Evolutionary conservation across 2,888 invertebrate species (phyloP).

Genomic region (Baronia brevicornis): DNA sequence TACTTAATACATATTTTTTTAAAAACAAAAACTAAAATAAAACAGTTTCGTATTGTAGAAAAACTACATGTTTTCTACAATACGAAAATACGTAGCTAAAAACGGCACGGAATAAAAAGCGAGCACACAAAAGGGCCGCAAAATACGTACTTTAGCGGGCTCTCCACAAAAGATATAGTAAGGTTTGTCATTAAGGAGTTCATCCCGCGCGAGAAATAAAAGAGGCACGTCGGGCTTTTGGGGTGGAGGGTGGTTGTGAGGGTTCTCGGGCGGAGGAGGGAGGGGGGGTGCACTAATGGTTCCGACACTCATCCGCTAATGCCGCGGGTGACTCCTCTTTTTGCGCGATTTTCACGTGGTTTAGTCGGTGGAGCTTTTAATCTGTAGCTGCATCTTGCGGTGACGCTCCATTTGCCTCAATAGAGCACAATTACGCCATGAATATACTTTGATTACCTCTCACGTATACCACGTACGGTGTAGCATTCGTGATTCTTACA

Average conservation of each 20-base stretch:
- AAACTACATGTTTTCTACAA: no score
- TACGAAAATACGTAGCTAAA: constrained; percentile 37
- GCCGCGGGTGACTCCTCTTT: constrained; percentile 75
- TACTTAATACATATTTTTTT: no score
- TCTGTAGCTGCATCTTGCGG: constrained; percentile 66
- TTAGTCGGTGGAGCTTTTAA: constrained; percentile 72
- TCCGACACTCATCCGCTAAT: constrained; percentile 76
- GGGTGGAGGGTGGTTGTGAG: constrained; percentile 33
- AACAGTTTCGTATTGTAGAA: no score
- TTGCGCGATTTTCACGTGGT: constrained; percentile 75
- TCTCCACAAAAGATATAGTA: constrained; percentile 76
- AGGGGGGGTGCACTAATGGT: constrained; percentile 66
- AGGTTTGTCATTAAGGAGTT: constrained; percentile 77
- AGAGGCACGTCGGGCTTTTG: constrained; percentile 64
- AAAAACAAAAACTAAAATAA: no score
- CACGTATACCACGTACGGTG: no score
- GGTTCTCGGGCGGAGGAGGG: constrained; percentile 26
- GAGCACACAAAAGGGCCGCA: constrained; percentile 71
- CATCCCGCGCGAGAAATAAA: constrained; percentile 76
- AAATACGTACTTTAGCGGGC: constrained; percentile 75
- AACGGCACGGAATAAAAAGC: constrained; percentile 61
- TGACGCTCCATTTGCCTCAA: constrained; percentile 54
- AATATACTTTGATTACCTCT: no score
- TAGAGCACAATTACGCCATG: constrained; percentile 4
- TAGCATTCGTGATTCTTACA: no score